A percentile compares a stretch with the other conserved stretches of the same genome.
Evolutionary conservation across 2,113 vertebrate species (phyloP).

Genomic region (Meriones unguiculatus): DNA sequence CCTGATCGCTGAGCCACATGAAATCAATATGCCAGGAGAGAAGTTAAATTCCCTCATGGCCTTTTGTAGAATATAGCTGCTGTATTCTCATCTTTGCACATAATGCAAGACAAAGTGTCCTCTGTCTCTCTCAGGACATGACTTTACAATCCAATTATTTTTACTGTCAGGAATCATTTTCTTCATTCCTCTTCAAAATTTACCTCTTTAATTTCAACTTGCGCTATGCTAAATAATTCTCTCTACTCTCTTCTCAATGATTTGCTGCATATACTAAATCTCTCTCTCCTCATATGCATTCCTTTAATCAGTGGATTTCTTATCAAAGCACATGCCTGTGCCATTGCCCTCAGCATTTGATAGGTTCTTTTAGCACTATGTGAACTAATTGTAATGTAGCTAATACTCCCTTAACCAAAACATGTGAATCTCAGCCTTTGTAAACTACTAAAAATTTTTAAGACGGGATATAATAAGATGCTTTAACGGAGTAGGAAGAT

Average conservation of each 20-base stretch:
- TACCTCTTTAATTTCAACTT: constrained; percentile 36
- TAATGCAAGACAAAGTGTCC: neutral
- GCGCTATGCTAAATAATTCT: constrained; percentile 29
- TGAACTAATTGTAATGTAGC: neutral
- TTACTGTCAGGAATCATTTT: constrained; percentile 47
- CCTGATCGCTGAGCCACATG: neutral
- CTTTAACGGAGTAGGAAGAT: neutral
- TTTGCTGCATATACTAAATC: neutral
- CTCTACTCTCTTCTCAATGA: neutral
- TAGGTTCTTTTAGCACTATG: neutral
- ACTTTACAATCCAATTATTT: constrained; percentile 51
- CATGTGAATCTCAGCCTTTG: neutral
- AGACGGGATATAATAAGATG: neutral
- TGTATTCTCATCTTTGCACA: neutral
- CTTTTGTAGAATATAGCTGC: constrained; percentile 17
- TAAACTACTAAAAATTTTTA: neutral
- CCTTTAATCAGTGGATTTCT: neutral
- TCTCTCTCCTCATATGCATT: neutral
- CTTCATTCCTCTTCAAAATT: constrained; percentile 45
- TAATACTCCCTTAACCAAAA: neutral
- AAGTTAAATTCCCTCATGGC: neutral
- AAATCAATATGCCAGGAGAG: constrained; percentile 33
- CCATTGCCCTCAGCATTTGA: neutral
- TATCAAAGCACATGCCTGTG: neutral
- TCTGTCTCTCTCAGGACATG: neutral